These are phyloP conservation scores for Lepidurus packardi DNA, from an alignment of 1,140 invertebrate species.

Conservation along the genomic window DNA sequence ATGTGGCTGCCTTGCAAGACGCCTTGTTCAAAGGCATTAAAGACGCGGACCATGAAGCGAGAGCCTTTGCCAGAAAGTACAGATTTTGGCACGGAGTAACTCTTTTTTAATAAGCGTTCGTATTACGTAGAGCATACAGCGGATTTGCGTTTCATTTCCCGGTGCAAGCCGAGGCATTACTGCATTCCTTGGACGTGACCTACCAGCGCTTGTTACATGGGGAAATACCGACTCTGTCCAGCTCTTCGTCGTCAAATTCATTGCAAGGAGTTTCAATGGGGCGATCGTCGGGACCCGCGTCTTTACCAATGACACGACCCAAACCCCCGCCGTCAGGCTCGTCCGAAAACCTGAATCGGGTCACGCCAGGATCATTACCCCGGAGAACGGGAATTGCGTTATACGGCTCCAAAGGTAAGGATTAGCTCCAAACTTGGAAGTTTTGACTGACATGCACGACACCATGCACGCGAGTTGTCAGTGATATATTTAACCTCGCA, in stretches of 20 bases:
- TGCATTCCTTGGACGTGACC: conserved; percentile 71
- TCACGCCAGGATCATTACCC: conserved; percentile 26
- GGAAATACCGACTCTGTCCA: conserved; percentile 45
- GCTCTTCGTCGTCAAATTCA: conserved; percentile 47
- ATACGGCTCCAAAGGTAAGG: conserved; percentile 18
- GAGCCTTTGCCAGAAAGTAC: conserved; percentile 64
- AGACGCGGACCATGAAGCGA: conserved; percentile 85
- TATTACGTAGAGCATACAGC: conserved; percentile 71
- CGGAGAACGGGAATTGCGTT: conserved; percentile 15
- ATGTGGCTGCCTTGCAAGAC: conserved; percentile 69
- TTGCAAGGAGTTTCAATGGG: conserved; percentile 40
- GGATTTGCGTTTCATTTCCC: conserved; percentile 85
- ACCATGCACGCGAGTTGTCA: neutral
- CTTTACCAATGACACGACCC: conserved; percentile 30
- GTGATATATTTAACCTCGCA: neutral
- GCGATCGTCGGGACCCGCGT: conserved; percentile 27
- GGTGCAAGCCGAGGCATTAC: conserved; percentile 75
- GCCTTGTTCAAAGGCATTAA: conserved; percentile 80
- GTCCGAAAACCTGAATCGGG: conserved; percentile 33
- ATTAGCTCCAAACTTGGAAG: neutral
- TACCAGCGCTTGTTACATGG: conserved; percentile 76
- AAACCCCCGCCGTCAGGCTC: conserved; percentile 35
- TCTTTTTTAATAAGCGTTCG: neutral
- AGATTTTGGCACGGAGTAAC: neutral
- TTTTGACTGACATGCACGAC: neutral